Base-by-base conservation (phyloP, 2,113 vertebrate species). In the Leuciscus idus region DNA sequence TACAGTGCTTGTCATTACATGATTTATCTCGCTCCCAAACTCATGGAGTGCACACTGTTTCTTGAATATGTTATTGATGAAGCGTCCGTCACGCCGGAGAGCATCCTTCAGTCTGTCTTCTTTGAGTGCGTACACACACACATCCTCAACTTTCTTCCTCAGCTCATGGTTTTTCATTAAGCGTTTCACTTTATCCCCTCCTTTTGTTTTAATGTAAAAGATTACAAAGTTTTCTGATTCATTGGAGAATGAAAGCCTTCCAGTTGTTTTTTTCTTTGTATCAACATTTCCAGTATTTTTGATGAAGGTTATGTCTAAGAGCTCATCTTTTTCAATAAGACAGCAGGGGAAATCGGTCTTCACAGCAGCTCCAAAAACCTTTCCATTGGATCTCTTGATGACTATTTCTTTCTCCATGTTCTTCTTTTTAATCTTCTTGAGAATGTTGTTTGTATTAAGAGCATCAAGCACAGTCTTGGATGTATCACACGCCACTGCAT, bases 111-210 rank as follows among this genome's bases (percentile, higher is more conserved):
- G 43, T 6, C 6, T 87, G 12, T 88, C 85, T 4, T 55, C 43
- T 64, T 84, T 79, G 15, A 84, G 9, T 0, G 79, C 89, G 2
- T 81, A 87, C 9, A 90, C 87, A 81, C 85, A 88, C 19, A 90
- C 74, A 15, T 61, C 19, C 13, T 87, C 78, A 26, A 87, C 73
- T 0, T 4, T 30, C 0, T 12, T 39, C 17, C 4, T 46, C 8
- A 87, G 30, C 5, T 5, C 3, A 2, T 61, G 23, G 66, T 81
- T 84, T 48, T 64, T 76, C 75, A 76, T 80, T 19, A 84, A 4
- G 0, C 0, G 2, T 15, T 48, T 73, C 7, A 87, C 70, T 2
- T 62, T 74, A 0, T 26, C 0, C 0, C 30, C 70, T 17, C 86
- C 88, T 12, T 9, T 86, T 12, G 74, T 84, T 78, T 70, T 87